These are phyloP conservation scores for Rosalia funebris DNA, from an alignment of 2,888 invertebrate genomes.

Conservation along the genomic window DNA sequence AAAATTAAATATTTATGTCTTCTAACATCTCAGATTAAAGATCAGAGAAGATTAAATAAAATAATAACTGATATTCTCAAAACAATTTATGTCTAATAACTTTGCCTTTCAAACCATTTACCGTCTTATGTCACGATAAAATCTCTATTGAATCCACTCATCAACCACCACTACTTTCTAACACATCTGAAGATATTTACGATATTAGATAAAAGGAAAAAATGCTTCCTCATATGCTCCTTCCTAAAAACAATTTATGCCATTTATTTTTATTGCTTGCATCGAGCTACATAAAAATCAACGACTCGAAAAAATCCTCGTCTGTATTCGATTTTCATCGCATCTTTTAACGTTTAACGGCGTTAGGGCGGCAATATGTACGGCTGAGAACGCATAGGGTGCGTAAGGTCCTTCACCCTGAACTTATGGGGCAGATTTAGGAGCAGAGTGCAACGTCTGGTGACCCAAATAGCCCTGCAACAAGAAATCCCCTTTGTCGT, in stretches of 20 bases:
- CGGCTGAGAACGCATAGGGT: constrained; percentile 25
- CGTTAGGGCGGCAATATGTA: not conserved
- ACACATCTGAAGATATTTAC: too few species aligned
- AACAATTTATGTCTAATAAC: too few species aligned
- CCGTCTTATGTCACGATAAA: too few species aligned
- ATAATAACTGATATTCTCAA: too few species aligned
- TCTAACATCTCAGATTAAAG: too few species aligned
- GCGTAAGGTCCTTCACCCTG: constrained; percentile 44
- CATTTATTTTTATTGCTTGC: constrained; percentile 18
- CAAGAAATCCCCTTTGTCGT: constrained; percentile 20
- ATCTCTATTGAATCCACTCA: too few species aligned
- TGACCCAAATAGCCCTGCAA: constrained; percentile 35
- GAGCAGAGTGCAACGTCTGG: constrained; percentile 36
- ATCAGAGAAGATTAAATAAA: too few species aligned
- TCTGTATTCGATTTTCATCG: constrained; percentile 10
- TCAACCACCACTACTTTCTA: too few species aligned
- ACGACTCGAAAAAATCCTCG: constrained; percentile 10
- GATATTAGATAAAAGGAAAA: too few species aligned
- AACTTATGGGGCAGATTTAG: constrained; percentile 25
- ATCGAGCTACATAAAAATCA: constrained; percentile 1
- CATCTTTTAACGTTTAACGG: constrained; percentile 5
- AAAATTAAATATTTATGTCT: too few species aligned
- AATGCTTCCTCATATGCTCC: not conserved
- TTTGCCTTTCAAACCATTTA: too few species aligned
- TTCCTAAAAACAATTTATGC: not conserved